Evolutionary conservation across 2,888 invertebrate genomes (phyloP), one percentile per base, ranked within the genome.

Genomic region (Leptopterna dolabrata): DNA sequence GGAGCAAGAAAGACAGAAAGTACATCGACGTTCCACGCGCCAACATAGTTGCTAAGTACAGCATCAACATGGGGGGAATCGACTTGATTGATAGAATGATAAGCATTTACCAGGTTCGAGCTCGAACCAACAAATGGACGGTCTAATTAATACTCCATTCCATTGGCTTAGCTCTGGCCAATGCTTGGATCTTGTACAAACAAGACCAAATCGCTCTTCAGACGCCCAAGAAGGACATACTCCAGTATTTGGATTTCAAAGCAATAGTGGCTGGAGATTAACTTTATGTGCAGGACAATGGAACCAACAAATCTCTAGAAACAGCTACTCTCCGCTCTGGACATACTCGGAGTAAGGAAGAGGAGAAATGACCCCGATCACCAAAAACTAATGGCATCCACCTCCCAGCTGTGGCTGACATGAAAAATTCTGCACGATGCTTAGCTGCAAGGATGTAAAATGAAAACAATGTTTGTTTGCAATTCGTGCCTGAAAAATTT

Each of bases 351-450:
- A 82, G 11, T 1, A 82, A 51, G 7, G 27, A 7, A 30, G 51
- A 55, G 6, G 24, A 14, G 24, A 14, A 24, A 55, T 7, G 4
- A 14, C 82, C 16, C 47, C 3, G 16, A 16, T n/a, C 24, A 19
- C 24, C 14, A 19, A 82, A 55, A 55, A 6, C 16, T 27, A 55
- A 82, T 36, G 2, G 11, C 55, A 82, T 82, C 55, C 55, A 82
- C 24, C 82, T 82, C 16, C 82, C 82, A 82, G 82, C 29, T 29
- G 55, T 82, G 13, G 1, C 30, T 9, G 63, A 51, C 19, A 6
- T 47, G 55, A 82, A 82, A 55, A 82, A 55, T 29, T 82, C n/a
- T n/a, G n/a, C 51, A 7, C 11, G 81, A 51, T 81, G 81, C n/a
- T 41, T 51, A 81, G 19, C 51, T 55, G 1, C 82, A 55, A 29